Evolutionary conservation across 2,888 invertebrate species (phyloP).

Genomic region (Altica lythri): DNA sequence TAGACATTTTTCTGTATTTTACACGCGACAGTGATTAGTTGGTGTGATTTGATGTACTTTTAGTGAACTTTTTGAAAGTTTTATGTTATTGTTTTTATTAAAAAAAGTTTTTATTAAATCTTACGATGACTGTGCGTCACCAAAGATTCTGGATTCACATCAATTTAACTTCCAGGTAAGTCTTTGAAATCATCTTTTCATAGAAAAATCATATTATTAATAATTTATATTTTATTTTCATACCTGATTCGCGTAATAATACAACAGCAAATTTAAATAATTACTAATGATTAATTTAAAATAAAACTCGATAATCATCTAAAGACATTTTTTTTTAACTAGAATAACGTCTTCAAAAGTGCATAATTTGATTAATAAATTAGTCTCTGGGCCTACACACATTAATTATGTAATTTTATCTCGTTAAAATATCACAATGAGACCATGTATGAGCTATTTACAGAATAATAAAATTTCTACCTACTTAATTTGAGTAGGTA

Average conservation of each 20-base stretch:
- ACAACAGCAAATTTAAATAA: too few relatives aligned
- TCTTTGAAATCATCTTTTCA: neutral
- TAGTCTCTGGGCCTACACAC: conserved; percentile 29
- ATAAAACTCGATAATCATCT: too few relatives aligned
- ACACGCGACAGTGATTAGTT: conserved; percentile 12
- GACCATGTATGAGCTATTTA: conserved; percentile 20
- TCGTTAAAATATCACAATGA: conserved; percentile 20
- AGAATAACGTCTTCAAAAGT: too few relatives aligned
- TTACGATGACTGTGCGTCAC: conserved; percentile 34
- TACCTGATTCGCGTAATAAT: too few relatives aligned
- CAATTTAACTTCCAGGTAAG: conserved; percentile 27
- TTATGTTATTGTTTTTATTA: conserved; percentile 29
- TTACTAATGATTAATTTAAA: too few relatives aligned
- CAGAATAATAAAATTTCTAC: conserved; percentile 19
- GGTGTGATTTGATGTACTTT: conserved; percentile 22
- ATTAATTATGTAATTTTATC: conserved; percentile 32
- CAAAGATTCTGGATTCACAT: conserved; percentile 32
- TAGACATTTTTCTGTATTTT: conserved; percentile 13
- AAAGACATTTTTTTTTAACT: too few relatives aligned
- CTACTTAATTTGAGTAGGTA: conserved; percentile 21
- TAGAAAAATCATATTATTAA: conserved; percentile 10
- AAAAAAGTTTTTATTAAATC: conserved; percentile 27
- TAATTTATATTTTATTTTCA: neutral
- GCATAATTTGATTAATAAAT: conserved; percentile 26
- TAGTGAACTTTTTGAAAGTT: conserved; percentile 33